Evolutionary conservation across 2,113 vertebrate species (phyloP).

Genomic region (Daubentonia madagascariensis): DNA sequence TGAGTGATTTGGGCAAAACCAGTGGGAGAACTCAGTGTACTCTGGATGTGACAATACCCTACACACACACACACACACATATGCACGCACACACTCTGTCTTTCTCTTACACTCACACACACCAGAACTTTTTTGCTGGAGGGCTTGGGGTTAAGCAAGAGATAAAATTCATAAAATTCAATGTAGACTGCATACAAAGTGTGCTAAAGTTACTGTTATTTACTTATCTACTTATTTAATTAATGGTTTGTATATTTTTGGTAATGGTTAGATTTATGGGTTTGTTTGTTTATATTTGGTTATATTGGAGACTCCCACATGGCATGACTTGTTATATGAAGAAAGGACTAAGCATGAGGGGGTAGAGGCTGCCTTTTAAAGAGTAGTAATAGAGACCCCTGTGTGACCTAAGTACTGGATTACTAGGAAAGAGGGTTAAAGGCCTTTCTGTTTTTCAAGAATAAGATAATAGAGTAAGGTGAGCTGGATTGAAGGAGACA

Average conservation of each 20-base stretch:
- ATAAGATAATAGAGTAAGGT: background rate
- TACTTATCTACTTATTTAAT: background rate
- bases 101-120: background rate
- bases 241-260: background rate
- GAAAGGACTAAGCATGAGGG: background rate
- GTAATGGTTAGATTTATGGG: background rate
- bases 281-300: background rate
- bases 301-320: background rate
- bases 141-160: background rate
- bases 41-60: background rate
- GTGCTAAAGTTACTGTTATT: background rate
- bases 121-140: background rate
- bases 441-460: background rate
- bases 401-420: accelerated
- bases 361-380: background rate
- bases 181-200: background rate
- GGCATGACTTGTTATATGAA: background rate
- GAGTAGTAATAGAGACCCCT: background rate
- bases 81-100: too few species aligned
- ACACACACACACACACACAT: background rate
- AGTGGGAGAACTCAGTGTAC: background rate
- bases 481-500: background rate
- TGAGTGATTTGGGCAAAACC: background rate
- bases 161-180: background rate
- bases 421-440: background rate